Evolutionary conservation across 2,113 vertebrate species (phyloP), one percentile per base, ranked within the genome.

Genomic region (Polypterus senegalus): DNA sequence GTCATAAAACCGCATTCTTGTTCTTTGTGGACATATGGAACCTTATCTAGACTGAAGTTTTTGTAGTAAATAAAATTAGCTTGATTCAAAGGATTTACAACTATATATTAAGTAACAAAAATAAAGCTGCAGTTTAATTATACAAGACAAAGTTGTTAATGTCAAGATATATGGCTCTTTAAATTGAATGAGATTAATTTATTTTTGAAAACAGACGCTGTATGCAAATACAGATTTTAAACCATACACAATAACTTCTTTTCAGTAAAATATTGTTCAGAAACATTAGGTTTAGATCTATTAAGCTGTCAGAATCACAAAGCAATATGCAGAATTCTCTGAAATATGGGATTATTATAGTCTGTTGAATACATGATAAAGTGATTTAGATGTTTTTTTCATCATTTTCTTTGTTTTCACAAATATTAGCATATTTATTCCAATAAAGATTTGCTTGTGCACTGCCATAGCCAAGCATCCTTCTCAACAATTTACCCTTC

Each of bases 321-420:
- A 61, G 64, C 73, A 70, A 61, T 10, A 58, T 46, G 7, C 44
- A 66, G 59, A 71, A 8, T 1, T 3, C 67, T 3, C 3, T 5
- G 65, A 54, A 63, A 7, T 4, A 67, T 27, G 27, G 27, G 27
- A 2, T 27, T 27, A 27, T 27, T 27, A 27, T 27, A 27, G 27
- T 27, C 27, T 27, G 27, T 27, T 27, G 27, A 27, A 27, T 27
- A 27, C 2, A 27, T 27, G 27, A 27, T 27, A 27, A 27, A 27
- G 27, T 27, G 27, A 27, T 46, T 45, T 54, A 43, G 47, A 49
- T 0, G 1, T 43, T 7, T 46, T 5, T 74, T 27, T 47, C 48
- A 27, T 47, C 51, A 9, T 54, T 62, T 54, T 62, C 55, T 45
- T 53, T 8, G 8, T 54, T 7, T 45, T 27, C 27, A 27, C 27